Evolutionary conservation across 2,888 invertebrate genomes (phyloP).

Genomic region (Chaetogeoica ovagalla): DNA sequence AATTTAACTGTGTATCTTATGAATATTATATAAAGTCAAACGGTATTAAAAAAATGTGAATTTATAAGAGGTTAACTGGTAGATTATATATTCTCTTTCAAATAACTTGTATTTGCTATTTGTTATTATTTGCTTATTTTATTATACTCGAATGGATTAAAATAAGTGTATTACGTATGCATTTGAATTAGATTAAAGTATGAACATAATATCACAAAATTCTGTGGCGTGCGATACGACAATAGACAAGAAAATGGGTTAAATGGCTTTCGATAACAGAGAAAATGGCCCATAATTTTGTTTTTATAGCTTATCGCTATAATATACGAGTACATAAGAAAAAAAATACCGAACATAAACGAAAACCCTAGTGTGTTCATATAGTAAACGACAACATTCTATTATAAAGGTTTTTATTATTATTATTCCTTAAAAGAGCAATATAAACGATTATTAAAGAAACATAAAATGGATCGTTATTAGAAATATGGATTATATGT

Average conservation of each 20-base stretch:
- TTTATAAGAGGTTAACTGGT: no score
- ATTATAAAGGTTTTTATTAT: not conserved
- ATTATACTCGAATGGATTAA: not conserved
- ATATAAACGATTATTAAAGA: slow-evolving; percentile 1
- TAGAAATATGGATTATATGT: not conserved
- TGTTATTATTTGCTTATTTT: no score
- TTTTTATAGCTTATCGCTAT: slow-evolving; percentile 3
- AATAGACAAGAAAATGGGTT: slow-evolving; percentile 12
- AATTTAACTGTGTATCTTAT: no score
- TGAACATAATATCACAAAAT: slow-evolving; percentile 5
- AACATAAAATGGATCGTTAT: not conserved
- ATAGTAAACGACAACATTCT: not conserved
- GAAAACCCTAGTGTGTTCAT: slow-evolving; percentile 2
- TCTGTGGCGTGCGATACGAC: not conserved
- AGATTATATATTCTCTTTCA: no score
- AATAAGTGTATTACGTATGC: not conserved
- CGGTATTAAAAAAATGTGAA: no score
- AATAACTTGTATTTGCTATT: not conserved
- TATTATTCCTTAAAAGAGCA: slow-evolving; percentile 4
- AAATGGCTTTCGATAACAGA: not conserved
- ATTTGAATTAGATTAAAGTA: not conserved
- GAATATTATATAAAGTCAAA: no score
- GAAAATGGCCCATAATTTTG: slow-evolving; percentile 19
- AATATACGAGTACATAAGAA: not conserved
- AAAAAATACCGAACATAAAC: not conserved